These are phyloP conservation scores for Leucania comma DNA, from an alignment of 2,888 invertebrate species.

Conservation along the genomic window DNA sequence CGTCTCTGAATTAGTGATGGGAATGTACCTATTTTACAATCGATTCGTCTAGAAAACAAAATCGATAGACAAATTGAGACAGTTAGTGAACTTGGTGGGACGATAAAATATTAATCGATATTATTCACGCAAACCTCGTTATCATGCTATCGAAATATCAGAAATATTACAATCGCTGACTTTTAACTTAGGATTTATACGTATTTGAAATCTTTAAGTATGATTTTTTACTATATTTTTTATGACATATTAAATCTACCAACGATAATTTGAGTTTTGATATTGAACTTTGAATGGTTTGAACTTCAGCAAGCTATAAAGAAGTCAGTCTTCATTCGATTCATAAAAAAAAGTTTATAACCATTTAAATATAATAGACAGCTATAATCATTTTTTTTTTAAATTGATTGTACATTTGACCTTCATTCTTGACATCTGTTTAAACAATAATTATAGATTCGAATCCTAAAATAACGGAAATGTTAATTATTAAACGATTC, in stretches of 20 bases:
- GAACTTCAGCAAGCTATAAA: neutral
- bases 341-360: neutral
- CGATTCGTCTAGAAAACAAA: slow-evolving; percentile 15
- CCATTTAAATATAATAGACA: neutral
- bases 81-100: slow-evolving; percentile 33
- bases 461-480: slow-evolving; percentile 66
- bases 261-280: neutral
- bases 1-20: slow-evolving; percentile 43
- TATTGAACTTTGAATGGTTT: neutral
- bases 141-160: slow-evolving; percentile 34
- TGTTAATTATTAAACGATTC: slow-evolving; percentile 65
- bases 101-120: slow-evolving; percentile 36
- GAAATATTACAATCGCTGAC: neutral
- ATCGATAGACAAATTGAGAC: slow-evolving; percentile 15
- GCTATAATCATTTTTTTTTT: neutral
- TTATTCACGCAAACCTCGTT: slow-evolving; percentile 43
- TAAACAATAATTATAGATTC: slow-evolving; percentile 57
- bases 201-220: neutral
- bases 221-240: neutral
- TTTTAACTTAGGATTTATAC: neutral
- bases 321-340: neutral
- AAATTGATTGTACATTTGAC: slow-evolving; percentile 9
- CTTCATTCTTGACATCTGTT: slow-evolving; percentile 35
- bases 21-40: slow-evolving; percentile 20
- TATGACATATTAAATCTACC: neutral